Evolutionary conservation across 2,797 vertebrate genomes (phyloP).

Genomic region (Bradypodion pumilum): DNA sequence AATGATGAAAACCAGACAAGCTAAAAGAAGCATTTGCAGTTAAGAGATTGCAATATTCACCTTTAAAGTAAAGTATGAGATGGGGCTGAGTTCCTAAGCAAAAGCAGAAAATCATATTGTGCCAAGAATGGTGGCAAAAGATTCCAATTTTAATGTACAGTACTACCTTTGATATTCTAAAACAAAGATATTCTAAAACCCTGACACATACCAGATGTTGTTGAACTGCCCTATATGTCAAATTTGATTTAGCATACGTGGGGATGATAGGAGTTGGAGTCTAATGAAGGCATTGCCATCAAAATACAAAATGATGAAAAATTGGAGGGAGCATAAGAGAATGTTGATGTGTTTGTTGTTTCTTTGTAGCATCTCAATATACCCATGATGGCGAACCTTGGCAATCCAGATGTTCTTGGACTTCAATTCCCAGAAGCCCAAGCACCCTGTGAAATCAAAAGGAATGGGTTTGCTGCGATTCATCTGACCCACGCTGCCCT

Average conservation of each 20-base stretch:
- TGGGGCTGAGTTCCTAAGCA: no score
- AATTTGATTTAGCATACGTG: background rate
- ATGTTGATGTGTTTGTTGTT: background rate
- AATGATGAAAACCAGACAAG: background rate
- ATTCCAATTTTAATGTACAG: background rate
- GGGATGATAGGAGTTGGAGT: background rate
- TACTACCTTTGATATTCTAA: background rate
- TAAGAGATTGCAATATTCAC: background rate
- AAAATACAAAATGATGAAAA: constrained; percentile 7
- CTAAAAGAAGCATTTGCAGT: background rate
- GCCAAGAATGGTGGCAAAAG: background rate
- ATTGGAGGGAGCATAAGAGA: background rate
- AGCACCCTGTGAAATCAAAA: no score
- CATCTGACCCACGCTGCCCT: no score
- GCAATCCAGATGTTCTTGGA: no score
- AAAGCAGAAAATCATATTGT: background rate
- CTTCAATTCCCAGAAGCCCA: no score
- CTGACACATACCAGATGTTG: background rate
- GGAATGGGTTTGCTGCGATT: no score
- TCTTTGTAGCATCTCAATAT: background rate
- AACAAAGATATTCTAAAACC: background rate
- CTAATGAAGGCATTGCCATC: background rate
- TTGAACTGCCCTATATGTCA: background rate
- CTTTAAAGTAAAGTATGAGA: background rate
- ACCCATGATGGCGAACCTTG: no score